These are phyloP conservation scores for Lypha dubia DNA, from an alignment of 2,888 invertebrate genomes.

Conservation along the genomic window DNA sequence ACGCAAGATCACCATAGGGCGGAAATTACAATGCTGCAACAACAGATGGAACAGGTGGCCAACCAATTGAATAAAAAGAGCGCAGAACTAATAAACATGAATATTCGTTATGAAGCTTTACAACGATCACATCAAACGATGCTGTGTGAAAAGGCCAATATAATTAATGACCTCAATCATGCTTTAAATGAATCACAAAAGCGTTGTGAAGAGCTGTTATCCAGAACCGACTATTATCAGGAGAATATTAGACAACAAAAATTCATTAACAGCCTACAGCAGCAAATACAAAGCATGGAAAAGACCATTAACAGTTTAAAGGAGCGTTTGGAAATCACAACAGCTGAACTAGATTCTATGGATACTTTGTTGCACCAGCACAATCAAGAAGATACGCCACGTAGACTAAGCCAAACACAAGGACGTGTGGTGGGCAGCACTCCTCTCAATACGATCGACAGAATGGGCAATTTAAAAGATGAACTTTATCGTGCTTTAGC, in stretches of 20 bases:
- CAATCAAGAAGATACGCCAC: constrained; percentile 77
- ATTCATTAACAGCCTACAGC: constrained; percentile 78
- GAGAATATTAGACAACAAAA: constrained; percentile 80
- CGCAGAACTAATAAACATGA: constrained; percentile 85
- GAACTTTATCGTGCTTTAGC: constrained; percentile 84
- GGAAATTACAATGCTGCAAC: constrained; percentile 84
- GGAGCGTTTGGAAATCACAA: constrained; percentile 79
- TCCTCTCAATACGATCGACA: constrained; percentile 81
- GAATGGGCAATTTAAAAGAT: constrained; percentile 82
- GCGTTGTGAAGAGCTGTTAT: constrained; percentile 82
- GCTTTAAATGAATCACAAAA: constrained; percentile 86
- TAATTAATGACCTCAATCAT: constrained; percentile 86
- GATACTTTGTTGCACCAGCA: constrained; percentile 81
- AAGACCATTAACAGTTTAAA: constrained; percentile 79
- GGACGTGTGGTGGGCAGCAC: constrained; percentile 79
- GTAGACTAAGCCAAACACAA: constrained; percentile 75
- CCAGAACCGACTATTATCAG: constrained; percentile 77
- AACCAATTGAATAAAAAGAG: constrained; percentile 84
- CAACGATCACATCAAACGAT: constrained; percentile 86
- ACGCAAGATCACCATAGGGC: constrained; percentile 84
- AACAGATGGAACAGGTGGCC: constrained; percentile 83
- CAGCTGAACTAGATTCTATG: constrained; percentile 81
- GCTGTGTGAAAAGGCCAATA: constrained; percentile 86
- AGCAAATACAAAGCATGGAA: constrained; percentile 79
- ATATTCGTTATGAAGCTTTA: constrained; percentile 85